Conservation (phyloP, 1,140 invertebrate species). For the Hypothenemus hampei region DNA sequence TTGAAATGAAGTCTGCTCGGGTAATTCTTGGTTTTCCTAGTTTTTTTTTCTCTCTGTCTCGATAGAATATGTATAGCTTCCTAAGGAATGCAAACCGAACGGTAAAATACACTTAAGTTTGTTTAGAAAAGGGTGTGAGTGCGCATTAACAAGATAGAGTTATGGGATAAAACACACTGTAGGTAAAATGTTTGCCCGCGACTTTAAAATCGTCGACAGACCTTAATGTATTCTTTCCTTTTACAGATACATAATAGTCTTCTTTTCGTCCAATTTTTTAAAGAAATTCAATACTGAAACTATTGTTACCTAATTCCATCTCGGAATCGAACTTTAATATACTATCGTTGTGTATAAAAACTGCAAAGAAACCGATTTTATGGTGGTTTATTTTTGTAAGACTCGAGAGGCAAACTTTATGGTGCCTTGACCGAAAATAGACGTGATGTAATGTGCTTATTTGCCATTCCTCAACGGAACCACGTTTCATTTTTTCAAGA, state of each 20-base stretch:
- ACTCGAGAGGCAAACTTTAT: not conserved
- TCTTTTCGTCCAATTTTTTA: no score
- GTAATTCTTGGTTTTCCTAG: constrained; percentile 1
- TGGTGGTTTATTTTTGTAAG: no score
- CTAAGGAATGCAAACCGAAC: constrained; percentile 1
- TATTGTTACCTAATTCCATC: no score
- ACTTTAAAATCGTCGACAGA: not conserved
- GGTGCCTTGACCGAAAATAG: constrained; percentile 10
- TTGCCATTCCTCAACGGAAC: constrained; percentile 10
- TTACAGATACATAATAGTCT: constrained; percentile 3
- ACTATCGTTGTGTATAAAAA: no score
- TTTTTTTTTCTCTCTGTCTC: not conserved
- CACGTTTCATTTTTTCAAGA: no score
- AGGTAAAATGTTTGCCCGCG: not conserved
- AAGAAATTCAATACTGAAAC: no score
- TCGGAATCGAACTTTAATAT: no score
- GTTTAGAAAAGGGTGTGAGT: constrained; percentile 8
- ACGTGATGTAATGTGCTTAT: constrained; percentile 13
- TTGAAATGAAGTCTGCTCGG: not conserved
- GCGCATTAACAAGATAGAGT: constrained; percentile 10
- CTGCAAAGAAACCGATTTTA: no score
- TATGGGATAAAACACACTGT: not conserved
- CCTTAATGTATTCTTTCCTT: not conserved
- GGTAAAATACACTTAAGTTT: not conserved
- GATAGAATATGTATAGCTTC: not conserved